Evolutionary conservation across 1,140 invertebrate genomes (phyloP), one percentile per base, ranked within the genome.

Genomic region (Meloidogyne floridensis): DNA sequence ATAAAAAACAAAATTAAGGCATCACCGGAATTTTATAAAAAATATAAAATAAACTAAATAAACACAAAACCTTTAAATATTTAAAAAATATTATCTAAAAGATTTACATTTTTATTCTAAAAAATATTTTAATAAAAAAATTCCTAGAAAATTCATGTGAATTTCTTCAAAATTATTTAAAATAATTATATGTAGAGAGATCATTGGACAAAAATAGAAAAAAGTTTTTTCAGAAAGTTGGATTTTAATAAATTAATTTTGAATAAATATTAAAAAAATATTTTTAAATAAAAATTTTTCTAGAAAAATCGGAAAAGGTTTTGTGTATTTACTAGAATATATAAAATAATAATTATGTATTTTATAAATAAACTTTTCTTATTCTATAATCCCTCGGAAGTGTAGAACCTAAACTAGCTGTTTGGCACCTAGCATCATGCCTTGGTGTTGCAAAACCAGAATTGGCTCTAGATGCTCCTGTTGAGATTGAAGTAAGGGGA

Each of bases 371-470:
- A 15, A 89, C 88, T 77, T 89, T 89, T 77, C 87, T 88, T 43
- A 89, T 89, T 79, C 85, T 86, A 72, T 89, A 89, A 75, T 89
- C 88, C 53, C 89, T 82, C 2, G 88, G 88, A 42, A 89, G 73
- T 20, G 88, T 89, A 32, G 81, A 82, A 18, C 84, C 81, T 18
- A 80, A 56, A 18, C 20, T 79, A 11, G 77, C 59, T 54, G 75
- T 77, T 15, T 75, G 75, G 6, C 72, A 53, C 7, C 80, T 11
- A 32, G 59, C 80, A 8, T 87, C 81, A 72, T 86, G 82, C 56
- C 81, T 69, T 77, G 89, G 84, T 59, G 88, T 85, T 59, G 86
- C 72, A 47, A 84, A 54, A 18, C 86, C 86, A n/a, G 84, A 86
- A 11, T 87, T 85, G 47, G 72, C 86, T 65, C 77, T 84, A 42